These are phyloP conservation scores for Cephus rjabovi DNA, from an alignment of 2,888 invertebrate genomes.

Conservation along the genomic window DNA sequence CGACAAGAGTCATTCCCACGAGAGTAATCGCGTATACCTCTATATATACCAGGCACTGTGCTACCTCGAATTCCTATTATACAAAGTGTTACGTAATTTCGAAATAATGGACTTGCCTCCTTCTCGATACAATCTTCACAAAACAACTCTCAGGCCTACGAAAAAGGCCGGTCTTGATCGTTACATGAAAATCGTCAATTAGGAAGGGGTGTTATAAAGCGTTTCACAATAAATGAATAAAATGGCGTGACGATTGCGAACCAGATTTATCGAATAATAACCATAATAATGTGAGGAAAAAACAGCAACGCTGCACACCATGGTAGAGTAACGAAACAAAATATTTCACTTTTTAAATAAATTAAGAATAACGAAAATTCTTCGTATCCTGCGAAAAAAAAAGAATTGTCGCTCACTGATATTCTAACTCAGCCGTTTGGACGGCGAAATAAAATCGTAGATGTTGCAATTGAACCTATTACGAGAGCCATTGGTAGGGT, in stretches of 20 bases:
- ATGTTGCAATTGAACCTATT: background rate
- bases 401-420: background rate
- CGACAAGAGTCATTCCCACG: background rate
- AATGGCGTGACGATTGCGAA: too few species aligned
- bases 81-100: background rate
- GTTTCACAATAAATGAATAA: background rate
- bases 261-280: too few species aligned
- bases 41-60: background rate
- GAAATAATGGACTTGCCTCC: background rate
- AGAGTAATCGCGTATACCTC: background rate
- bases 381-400: too few species aligned
- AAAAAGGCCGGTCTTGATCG: background rate
- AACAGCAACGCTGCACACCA: too few species aligned
- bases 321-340: too few species aligned
- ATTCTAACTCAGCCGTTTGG: background rate
- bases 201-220: background rate
- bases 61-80: background rate
- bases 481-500: background rate
- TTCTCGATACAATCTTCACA: background rate
- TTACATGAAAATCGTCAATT: background rate
- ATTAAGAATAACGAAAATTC: background rate
- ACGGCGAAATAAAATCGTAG: background rate
- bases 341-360: too few species aligned
- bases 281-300: too few species aligned
- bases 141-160: background rate